Conservation (phyloP, 2,888 invertebrate genomes). For the Machimus atricapillus region DNA sequence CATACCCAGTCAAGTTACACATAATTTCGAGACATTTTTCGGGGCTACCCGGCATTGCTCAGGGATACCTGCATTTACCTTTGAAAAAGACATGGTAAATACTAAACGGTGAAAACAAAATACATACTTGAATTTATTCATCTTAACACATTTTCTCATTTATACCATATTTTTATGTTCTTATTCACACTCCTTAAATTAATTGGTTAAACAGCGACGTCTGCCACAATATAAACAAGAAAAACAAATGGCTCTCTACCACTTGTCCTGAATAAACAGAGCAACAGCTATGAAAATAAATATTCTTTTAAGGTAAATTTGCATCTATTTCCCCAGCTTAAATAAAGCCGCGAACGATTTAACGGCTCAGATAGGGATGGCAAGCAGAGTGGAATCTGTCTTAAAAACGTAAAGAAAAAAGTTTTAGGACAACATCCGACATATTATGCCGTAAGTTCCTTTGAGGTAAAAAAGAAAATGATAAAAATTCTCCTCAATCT, state of each 20-base stretch:
- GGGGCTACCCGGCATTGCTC: no score
- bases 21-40: no score
- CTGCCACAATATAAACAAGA: neutral
- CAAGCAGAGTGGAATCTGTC: neutral
- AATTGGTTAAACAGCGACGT: neutral
- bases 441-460: neutral
- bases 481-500: constrained; percentile 5
- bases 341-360: neutral
- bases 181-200: neutral
- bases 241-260: neutral
- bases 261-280: neutral
- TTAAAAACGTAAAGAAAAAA: neutral
- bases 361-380: neutral
- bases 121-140: no score
- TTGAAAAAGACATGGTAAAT: no score
- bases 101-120: no score
- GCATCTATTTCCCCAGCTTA: neutral
- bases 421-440: neutral
- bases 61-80: no score
- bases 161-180: neutral
- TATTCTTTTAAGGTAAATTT: neutral
- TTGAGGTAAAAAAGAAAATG: constrained; percentile 11
- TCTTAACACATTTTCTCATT: no score
- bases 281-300: neutral
- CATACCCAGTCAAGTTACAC: no score